Conservation (phyloP, 2,797 vertebrate species). For the Trematomus bernacchii region DNA sequence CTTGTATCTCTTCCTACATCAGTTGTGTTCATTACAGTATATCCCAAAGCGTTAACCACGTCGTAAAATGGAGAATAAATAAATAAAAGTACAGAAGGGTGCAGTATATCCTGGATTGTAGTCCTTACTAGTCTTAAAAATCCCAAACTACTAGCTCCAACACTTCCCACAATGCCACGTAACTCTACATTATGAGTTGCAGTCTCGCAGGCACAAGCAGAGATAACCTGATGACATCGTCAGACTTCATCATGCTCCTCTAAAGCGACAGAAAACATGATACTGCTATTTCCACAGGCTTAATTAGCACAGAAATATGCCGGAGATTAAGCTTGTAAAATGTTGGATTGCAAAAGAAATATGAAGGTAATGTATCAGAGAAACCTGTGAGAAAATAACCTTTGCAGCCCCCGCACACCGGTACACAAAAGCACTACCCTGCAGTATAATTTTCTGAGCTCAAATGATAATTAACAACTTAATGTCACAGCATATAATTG, state of each 20-base stretch:
- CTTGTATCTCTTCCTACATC: not conserved
- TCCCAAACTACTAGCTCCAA: not conserved
- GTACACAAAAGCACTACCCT: constrained; percentile 28
- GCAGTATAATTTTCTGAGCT: constrained; percentile 55
- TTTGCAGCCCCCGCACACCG: constrained; percentile 13
- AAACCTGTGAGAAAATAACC: constrained; percentile 32
- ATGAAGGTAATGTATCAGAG: constrained; percentile 19
- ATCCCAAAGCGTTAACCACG: not conserved
- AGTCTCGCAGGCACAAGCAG: not conserved
- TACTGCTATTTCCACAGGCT: not conserved
- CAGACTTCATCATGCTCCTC: not conserved
- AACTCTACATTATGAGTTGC: not conserved
- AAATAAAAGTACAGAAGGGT: not conserved
- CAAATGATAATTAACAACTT: constrained; percentile 69
- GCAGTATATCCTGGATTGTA: not conserved
- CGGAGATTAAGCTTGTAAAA: not conserved
- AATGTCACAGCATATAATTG: constrained; percentile 63
- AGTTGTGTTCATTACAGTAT: not conserved
- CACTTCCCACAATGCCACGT: not conserved
- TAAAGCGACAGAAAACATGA: not conserved
- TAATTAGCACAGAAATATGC: not conserved
- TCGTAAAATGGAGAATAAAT: not conserved
- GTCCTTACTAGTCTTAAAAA: not conserved
- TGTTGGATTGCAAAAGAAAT: not conserved
- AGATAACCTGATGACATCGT: not conserved